These are phyloP conservation scores for Anastatus disparis DNA, from an alignment of 1,140 invertebrate species.

Conservation along the genomic window DNA sequence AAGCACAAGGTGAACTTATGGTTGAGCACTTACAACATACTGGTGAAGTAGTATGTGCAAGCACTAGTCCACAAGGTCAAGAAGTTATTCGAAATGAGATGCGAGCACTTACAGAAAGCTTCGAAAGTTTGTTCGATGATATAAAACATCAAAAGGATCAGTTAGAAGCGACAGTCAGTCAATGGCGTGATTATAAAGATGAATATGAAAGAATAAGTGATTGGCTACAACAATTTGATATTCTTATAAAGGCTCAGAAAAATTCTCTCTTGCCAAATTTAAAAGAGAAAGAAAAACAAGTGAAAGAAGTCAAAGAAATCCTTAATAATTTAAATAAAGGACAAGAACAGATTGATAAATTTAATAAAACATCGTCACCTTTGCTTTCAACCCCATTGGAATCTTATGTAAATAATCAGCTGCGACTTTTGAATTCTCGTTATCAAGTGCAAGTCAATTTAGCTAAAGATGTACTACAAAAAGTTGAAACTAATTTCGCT, in stretches of 20 bases:
- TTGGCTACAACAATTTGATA: slow-evolving; percentile 94
- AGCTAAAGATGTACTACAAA: slow-evolving; percentile 92
- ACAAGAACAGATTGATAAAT: slow-evolving; percentile 85
- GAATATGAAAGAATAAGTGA: slow-evolving; percentile 91
- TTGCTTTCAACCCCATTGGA: slow-evolving; percentile 87
- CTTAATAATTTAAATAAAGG: slow-evolving; percentile 80
- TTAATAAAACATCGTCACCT: slow-evolving; percentile 81
- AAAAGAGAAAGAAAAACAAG: slow-evolving; percentile 87
- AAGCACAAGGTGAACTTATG: slow-evolving; percentile 88
- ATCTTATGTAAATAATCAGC: slow-evolving; percentile 90
- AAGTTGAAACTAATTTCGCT: slow-evolving; percentile 89
- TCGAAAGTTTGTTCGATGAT: slow-evolving; percentile 86
- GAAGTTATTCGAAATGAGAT: slow-evolving; percentile 86
- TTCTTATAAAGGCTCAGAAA: slow-evolving; percentile 90
- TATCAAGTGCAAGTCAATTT: slow-evolving; percentile 91
- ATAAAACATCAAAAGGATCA: slow-evolving; percentile 86
- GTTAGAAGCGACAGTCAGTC: slow-evolving; percentile 82
- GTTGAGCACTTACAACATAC: slow-evolving; percentile 87
- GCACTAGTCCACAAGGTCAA: slow-evolving; percentile 83
- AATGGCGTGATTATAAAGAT: slow-evolving; percentile 92
- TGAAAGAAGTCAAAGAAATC: slow-evolving; percentile 82
- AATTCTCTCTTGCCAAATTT: slow-evolving; percentile 83
- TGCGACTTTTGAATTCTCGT: slow-evolving; percentile 88
- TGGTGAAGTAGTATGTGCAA: slow-evolving; percentile 85
- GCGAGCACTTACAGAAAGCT: slow-evolving; percentile 83